Base-by-base conservation (phyloP, 2,888 invertebrate species). In the Atethmia centrago region DNA sequence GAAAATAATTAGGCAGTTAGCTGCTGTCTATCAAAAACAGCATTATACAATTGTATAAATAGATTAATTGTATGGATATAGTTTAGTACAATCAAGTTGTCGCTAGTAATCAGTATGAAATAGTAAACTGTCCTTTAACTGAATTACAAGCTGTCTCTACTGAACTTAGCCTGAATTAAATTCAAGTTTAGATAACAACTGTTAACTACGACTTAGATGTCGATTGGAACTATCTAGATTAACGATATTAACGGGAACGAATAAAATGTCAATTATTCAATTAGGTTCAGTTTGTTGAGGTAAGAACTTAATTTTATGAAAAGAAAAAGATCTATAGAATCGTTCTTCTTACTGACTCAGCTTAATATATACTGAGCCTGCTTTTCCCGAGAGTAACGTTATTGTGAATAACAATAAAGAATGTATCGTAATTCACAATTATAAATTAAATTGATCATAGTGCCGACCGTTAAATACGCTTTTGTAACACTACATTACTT, bases 101-200 rank as follows among this genome's bases (percentile, higher is more conserved):
- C 53, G 21, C 4, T 36, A 71, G 42, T 42, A 76, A 71, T 73
- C 71, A 73, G 61, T 65, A 59, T 55, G 53, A 66, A 58, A 76
- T 74, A 69, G 28, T 59, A 59, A 80, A 76, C 63, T 58, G 66
- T 77, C 42, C 53, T 71, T 86, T 86, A 88, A 88, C 88, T 89
- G 86, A 89, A 88, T 85, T 74, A 87, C 82, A 76, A 86, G 81
- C 86, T 87, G 87, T 82, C 80, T 74, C 73, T 72, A 77, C 79
- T 78, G 82, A 83, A 87, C 82, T 79, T 76, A 81, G 79, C 75
- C 82, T 84, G 85, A 87, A 88, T 87, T 87, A 83, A 85, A 87
- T 89, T 87, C 86, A 81, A 82, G 80, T 82, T 85, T 83, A 87
- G 88, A 89, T 89, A 89, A 88, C 84, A 80, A 85, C 85, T 84